Conservation (phyloP, 2,113 vertebrate species). For the Clarias gariepinus region DNA sequence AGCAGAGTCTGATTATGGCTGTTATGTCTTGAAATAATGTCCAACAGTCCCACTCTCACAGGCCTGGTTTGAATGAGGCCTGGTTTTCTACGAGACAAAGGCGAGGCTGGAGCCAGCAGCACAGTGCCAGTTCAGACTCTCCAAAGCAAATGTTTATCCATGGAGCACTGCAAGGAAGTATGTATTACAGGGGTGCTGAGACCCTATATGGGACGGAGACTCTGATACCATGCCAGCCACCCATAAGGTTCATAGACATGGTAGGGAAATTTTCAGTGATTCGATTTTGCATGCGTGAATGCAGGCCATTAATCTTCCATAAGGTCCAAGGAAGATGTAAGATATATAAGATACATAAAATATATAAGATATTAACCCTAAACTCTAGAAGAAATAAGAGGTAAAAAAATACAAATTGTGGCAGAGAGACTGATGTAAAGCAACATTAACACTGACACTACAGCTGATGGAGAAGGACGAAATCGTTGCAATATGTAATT, state of each 20-base stretch:
- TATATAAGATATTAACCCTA: not conserved
- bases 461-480: not conserved
- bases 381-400: not conserved
- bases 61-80: slow-evolving; percentile 42
- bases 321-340: slow-evolving; percentile 1
- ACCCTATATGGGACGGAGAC: slow-evolving; percentile 20
- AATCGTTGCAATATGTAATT: not conserved
- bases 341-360: no score
- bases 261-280: slow-evolving; percentile 41
- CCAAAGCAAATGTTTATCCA: slow-evolving; percentile 76
- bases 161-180: slow-evolving; percentile 60
- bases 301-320: slow-evolving; percentile 28
- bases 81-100: slow-evolving; percentile 61
- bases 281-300: slow-evolving; percentile 33
- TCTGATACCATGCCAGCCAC: slow-evolving; percentile 43
- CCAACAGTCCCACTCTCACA: slow-evolving; percentile 64
- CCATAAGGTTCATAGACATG: slow-evolving; percentile 42
- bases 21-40: slow-evolving; percentile 79
- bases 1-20: slow-evolving; percentile 65
- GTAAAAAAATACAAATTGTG: not conserved
- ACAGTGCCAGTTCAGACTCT: slow-evolving; percentile 44
- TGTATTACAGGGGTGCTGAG: slow-evolving; percentile 56
- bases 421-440: slow-evolving; percentile 16
- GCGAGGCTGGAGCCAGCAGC: slow-evolving; percentile 56
- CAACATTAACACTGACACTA: not conserved